Conservation (phyloP, 2,113 vertebrate species). For the Muscicapa adusta region DNA sequence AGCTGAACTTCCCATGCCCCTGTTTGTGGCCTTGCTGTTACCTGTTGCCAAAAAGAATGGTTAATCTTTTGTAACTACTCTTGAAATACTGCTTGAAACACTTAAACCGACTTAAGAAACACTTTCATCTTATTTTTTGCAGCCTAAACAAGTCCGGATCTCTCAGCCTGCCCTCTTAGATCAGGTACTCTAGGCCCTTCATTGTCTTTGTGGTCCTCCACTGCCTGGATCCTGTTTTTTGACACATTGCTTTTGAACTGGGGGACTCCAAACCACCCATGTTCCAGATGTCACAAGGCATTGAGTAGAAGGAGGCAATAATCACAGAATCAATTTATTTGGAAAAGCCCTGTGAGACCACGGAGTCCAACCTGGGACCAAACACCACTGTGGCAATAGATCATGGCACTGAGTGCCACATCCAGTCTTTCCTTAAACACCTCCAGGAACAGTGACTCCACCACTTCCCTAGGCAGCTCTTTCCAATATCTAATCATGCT, state of each 20-base stretch:
- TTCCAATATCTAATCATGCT: neutral
- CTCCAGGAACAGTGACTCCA: neutral
- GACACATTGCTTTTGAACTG: neutral
- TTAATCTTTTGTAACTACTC: neutral
- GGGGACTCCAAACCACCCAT: neutral
- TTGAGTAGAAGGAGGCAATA: neutral
- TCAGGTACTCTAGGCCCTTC: neutral
- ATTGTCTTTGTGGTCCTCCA: neutral
- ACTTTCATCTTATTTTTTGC: neutral
- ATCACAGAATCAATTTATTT: neutral
- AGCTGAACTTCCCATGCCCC: neutral
- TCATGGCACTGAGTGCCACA: neutral
- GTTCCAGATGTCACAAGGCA: neutral
- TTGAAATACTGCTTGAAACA: neutral
- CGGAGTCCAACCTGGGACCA: accelerated
- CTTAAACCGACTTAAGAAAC: neutral
- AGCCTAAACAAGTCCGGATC: neutral
- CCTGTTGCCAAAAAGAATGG: neutral
- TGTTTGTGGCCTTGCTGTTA: neutral
- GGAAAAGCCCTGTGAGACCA: neutral
- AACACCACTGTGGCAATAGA: neutral
- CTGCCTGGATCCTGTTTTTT: neutral
- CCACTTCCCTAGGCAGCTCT: neutral
- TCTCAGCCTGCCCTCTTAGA: neutral
- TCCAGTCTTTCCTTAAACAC: neutral